Conservation (phyloP, 92 coral and sea anemone species). For the Blastomussa wellsi region DNA sequence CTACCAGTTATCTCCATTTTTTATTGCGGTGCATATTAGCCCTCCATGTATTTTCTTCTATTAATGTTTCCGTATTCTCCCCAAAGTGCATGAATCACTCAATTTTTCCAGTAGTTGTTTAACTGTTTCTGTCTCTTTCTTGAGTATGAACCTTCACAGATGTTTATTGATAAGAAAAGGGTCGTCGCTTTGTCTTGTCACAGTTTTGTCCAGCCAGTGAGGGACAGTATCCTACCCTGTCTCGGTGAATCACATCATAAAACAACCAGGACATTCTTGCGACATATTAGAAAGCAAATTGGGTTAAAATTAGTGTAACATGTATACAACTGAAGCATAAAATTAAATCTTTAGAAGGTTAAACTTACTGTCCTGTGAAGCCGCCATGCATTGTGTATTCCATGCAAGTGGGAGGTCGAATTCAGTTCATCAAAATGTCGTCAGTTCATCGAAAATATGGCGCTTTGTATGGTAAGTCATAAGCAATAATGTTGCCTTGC, state of each 20-base stretch:
- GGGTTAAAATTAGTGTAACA: neutral
- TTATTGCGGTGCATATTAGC: neutral
- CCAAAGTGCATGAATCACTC: too few relatives aligned
- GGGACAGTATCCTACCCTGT: neutral
- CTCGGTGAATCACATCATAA: neutral
- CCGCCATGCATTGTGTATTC: conserved; percentile 16
- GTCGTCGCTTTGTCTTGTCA: neutral
- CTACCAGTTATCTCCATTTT: neutral
- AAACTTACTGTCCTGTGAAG: conserved; percentile 20
- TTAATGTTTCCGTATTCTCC: neutral
- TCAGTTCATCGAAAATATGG: neutral
- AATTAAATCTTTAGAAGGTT: neutral
- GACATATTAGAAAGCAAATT: neutral
- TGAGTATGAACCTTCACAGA: too few relatives aligned
- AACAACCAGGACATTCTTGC: neutral
- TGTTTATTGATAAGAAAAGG: too few relatives aligned
- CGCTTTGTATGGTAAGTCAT: conserved; percentile 9
- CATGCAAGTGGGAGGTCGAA: conserved; percentile 6
- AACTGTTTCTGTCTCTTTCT: too few relatives aligned
- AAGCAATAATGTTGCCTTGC: neutral
- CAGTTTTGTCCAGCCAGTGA: neutral
- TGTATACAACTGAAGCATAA: neutral
- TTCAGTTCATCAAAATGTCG: conserved; percentile 10
- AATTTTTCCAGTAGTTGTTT: too few relatives aligned
- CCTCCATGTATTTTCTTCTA: neutral